A percentile compares a stretch with the other conserved stretches of the same genome.
Conservation (phyloP, 1,140 invertebrate species). For the Druon quercuslanigerum region DNA sequence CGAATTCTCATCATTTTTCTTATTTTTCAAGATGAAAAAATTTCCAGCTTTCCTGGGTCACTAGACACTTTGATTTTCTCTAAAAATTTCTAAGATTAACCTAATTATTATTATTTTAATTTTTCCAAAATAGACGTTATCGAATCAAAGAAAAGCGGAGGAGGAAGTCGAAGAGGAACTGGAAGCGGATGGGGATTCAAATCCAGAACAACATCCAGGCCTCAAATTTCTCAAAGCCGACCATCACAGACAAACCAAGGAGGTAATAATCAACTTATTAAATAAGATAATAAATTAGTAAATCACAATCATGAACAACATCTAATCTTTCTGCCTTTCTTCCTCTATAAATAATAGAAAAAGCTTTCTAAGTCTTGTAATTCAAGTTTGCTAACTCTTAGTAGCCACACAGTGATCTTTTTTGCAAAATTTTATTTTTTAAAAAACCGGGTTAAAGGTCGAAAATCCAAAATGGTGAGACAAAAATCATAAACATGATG, state of each 20-base stretch:
- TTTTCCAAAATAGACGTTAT: constrained; percentile 37
- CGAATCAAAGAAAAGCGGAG: constrained; percentile 52
- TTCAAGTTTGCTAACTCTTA: no score
- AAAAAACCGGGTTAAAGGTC: no score
- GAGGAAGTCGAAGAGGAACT: constrained; percentile 51
- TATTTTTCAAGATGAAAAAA: no score
- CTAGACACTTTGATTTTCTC: no score
- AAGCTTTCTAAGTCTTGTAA: neutral
- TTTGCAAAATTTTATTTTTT: no score
- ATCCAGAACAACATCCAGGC: constrained; percentile 46
- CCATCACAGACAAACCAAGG: constrained; percentile 9
- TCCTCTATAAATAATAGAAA: neutral
- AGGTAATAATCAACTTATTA: neutral
- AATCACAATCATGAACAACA: neutral
- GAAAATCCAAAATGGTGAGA: no score
- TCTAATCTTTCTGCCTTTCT: no score
- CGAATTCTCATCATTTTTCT: no score
- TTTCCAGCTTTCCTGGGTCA: no score
- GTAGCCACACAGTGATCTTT: no score
- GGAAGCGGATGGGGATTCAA: constrained; percentile 50
- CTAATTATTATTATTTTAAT: neutral
- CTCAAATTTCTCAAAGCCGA: constrained; percentile 33
- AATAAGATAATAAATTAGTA: neutral
- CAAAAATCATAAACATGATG: no score
- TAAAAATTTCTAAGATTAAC: no score